A percentile compares a stretch with the other conserved stretches of the same genome.
Evolutionary conservation across 2,888 invertebrate species (phyloP).

Genomic region (Andrena bucephala): DNA sequence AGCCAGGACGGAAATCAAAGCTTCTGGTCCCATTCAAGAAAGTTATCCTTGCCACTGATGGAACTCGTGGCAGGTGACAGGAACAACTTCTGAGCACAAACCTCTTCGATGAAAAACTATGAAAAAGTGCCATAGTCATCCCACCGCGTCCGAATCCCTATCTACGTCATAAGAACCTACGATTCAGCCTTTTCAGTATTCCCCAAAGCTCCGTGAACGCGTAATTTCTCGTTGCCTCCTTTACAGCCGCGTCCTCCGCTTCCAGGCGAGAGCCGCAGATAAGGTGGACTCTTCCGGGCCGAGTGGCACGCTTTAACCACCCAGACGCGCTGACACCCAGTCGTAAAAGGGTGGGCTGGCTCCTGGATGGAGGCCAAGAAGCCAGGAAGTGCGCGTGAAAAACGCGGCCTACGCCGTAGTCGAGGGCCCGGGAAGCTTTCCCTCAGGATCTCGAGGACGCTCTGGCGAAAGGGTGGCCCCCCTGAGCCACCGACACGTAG

Average conservation of each 20-base stretch:
- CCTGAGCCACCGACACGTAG: conserved; percentile 11
- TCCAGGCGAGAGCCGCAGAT: neutral
- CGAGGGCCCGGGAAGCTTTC: conserved; percentile 8
- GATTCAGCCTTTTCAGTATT: too few species aligned
- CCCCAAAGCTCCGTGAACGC: neutral
- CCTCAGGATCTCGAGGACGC: conserved; percentile 14
- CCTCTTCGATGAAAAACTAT: neutral
- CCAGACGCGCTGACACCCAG: conserved; percentile 31
- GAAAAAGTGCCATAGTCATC: too few species aligned
- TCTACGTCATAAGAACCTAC: too few species aligned
- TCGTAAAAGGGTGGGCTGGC: conserved; percentile 45
- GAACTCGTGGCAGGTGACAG: neutral
- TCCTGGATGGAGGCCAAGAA: conserved; percentile 51
- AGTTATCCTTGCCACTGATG: neutral
- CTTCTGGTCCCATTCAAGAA: neutral
- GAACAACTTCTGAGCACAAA: neutral
- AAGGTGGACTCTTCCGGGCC: conserved; percentile 1
- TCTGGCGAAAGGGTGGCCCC: conserved; percentile 6
- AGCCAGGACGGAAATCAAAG: neutral
- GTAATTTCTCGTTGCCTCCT: neutral
- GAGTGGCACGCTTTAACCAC: conserved; percentile 25
- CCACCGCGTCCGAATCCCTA: too few species aligned
- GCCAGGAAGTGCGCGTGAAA: conserved; percentile 19
- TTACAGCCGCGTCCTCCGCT: neutral
- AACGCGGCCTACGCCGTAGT: conserved; percentile 16